Conservation (phyloP, 1,140 invertebrate species). For the Babylonia areolata region DNA sequence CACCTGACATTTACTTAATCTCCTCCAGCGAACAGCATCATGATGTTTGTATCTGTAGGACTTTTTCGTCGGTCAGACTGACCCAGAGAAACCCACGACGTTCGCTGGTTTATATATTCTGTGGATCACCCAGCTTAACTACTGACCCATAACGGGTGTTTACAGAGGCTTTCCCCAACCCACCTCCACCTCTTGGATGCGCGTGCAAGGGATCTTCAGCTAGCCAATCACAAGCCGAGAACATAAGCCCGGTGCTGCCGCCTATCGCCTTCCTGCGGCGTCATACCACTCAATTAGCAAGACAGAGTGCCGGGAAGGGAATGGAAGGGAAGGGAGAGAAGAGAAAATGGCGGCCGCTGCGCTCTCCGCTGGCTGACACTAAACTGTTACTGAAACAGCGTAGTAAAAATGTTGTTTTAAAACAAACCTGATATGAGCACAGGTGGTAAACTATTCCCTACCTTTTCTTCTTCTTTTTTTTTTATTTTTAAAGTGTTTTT, state of each 20-base stretch:
- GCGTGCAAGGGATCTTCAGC: conserved; percentile 26
- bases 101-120: conserved; percentile 13
- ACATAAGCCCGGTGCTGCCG: conserved; percentile 32
- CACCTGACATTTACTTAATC: neutral
- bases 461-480: neutral
- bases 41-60: neutral
- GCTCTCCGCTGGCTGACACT: conserved; percentile 25
- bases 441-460: conserved; percentile 39
- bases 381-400: conserved; percentile 38
- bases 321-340: neutral
- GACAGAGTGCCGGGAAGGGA: neutral
- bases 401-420: conserved; percentile 41
- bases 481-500: no score
- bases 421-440: conserved; percentile 39
- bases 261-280: conserved; percentile 28
- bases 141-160: neutral
- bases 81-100: neutral
- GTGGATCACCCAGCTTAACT: neutral
- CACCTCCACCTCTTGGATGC: conserved; percentile 7
- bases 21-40: neutral
- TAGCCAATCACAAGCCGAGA: conserved; percentile 26
- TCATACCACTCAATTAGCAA: conserved; percentile 37
- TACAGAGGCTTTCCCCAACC: neutral
- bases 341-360: neutral
- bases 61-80: neutral